Percentiles rank a stretch among this genome's conserved stretches.
These are phyloP conservation scores for Clavelina lepadiformis DNA, from an alignment of 23 tunicate species.

Conservation along the genomic window DNA sequence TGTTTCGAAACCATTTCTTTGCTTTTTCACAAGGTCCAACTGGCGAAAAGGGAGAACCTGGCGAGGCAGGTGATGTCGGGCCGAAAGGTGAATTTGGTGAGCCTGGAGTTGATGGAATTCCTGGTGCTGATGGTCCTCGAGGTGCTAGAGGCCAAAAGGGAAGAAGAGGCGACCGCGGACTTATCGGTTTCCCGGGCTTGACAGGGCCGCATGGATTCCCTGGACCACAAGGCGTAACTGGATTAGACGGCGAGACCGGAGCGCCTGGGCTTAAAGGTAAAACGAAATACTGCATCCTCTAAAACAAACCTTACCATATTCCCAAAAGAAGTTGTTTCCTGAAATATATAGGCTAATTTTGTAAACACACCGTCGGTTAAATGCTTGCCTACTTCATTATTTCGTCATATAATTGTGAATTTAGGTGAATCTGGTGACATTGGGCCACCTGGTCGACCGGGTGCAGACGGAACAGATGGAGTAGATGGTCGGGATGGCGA, in stretches of 20 bases:
- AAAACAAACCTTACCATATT: no score
- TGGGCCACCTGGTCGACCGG: conserved; percentile 28
- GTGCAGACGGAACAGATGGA: conserved; percentile 16
- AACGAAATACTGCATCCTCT: conserved; percentile 15
- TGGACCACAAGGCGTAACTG: conserved; percentile 16
- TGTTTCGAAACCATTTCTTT: no score
- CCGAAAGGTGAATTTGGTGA: conserved; percentile 38
- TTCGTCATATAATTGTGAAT: no score
- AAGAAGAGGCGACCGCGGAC: conserved; percentile 1
- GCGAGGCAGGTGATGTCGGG: conserved; percentile 5
- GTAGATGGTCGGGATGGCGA: conserved; percentile 2
- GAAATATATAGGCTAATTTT: no score
- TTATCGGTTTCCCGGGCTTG: conserved; percentile 2
- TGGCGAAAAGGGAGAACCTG: conserved; percentile 10
- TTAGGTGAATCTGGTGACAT: conserved; percentile 32
- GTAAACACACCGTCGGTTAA: no score
- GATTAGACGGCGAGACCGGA: conserved; percentile 3
- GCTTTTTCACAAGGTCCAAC: no score
- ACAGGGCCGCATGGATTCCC: conserved; percentile 1
- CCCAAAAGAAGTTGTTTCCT: no score
- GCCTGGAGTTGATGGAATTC: conserved; percentile 23
- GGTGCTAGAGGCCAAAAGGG: conserved; percentile 8
- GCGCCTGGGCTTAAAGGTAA: conserved; percentile 16
- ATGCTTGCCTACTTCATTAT: no score
- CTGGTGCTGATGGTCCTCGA: conserved; percentile 11